These are phyloP conservation scores for Steromphala cineraria DNA, from an alignment of 2,888 invertebrate species.

Conservation along the genomic window DNA sequence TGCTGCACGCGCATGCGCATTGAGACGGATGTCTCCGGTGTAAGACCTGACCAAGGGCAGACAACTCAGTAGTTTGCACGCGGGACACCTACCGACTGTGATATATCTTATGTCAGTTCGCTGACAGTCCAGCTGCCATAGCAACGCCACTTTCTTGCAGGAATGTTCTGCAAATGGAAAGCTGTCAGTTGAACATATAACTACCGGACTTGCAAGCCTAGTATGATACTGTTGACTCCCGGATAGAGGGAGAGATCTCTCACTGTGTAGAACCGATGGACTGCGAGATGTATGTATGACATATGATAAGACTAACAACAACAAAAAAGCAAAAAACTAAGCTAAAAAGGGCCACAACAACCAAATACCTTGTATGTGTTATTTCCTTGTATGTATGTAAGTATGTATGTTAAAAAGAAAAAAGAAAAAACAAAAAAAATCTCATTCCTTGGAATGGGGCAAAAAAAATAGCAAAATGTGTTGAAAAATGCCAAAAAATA, in stretches of 20 bases:
- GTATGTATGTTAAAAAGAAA: conserved; percentile 8
- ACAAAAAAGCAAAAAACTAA: not conserved
- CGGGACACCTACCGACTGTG: conserved; percentile 17
- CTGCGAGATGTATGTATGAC: conserved; percentile 14
- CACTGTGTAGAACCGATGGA: not conserved
- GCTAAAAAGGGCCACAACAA: conserved; percentile 12
- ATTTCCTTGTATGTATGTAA: conserved; percentile 16
- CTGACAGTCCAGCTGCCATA: not conserved
- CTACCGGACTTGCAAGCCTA: not conserved
- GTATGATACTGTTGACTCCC: not conserved
- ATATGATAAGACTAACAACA: not conserved
- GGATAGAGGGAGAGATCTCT: not conserved
- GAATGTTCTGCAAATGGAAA: not conserved
- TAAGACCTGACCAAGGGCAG: conserved; percentile 18
- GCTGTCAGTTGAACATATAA: not conserved
- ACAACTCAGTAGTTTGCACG: conserved; percentile 20
- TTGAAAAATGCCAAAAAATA: conserved; percentile 8
- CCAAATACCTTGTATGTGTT: conserved; percentile 20
- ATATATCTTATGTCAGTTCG: conserved; percentile 9
- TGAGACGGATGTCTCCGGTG: conserved; percentile 7
- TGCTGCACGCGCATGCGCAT: not conserved
- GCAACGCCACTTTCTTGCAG: not conserved
- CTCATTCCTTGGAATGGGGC: conserved; percentile 7
- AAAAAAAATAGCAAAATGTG: conserved; percentile 23
- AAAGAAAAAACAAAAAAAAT: not conserved